These are phyloP conservation scores for Leucosticte australis DNA, from an alignment of 2,113 vertebrate species.

Conservation along the genomic window DNA sequence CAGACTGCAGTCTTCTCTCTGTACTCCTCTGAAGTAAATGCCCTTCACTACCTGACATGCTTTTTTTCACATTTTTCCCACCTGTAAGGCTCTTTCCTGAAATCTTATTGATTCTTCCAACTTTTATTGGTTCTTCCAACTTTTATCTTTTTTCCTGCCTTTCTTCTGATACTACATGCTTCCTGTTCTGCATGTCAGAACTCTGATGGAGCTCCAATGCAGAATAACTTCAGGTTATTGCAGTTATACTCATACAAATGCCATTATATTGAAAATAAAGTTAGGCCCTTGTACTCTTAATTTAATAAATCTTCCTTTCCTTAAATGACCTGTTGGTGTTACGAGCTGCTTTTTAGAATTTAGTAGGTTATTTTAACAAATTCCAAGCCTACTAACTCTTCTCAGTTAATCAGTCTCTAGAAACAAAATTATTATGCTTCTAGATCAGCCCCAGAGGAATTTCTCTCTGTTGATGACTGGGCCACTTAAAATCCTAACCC, in stretches of 20 bases:
- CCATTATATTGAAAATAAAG: not conserved
- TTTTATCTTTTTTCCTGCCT: not conserved
- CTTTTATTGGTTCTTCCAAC: not conserved
- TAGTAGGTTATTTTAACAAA: not conserved
- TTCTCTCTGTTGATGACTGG: not conserved
- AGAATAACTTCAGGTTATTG: not conserved
- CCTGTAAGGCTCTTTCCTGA: not conserved
- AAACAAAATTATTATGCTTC: not conserved
- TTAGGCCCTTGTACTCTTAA: not conserved
- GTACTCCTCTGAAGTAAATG: not conserved
- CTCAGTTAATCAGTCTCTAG: not conserved
- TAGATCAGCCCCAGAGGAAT: not conserved
- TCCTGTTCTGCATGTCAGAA: not conserved
- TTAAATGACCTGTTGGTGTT: not conserved
- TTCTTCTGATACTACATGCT: fast-evolving
- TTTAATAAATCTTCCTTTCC: not conserved
- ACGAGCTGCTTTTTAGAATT: not conserved
- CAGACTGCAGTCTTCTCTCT: not conserved
- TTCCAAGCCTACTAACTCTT: not conserved
- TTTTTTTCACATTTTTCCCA: not conserved
- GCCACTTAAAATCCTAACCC: not conserved
- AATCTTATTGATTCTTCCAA: not conserved
- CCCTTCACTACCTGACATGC: not conserved
- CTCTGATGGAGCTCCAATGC: not conserved
- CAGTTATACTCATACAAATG: not conserved